Conservation (phyloP, 2,888 invertebrate species). For the Quadriops clusia region DNA sequence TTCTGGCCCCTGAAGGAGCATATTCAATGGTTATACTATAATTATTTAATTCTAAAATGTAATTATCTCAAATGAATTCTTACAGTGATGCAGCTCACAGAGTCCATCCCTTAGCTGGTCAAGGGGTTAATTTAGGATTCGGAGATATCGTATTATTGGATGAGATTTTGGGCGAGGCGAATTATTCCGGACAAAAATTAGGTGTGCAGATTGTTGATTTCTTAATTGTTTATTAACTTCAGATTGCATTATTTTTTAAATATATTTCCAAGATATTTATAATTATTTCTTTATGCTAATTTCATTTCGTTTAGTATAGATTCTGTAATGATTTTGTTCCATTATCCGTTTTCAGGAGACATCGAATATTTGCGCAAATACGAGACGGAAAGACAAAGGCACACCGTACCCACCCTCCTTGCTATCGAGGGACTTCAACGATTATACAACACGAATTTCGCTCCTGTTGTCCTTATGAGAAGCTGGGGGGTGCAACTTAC, state of each 20-base stretch:
- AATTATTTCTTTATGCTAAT: constrained; percentile 3
- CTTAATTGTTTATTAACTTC: too few relatives aligned
- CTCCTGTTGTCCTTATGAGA: constrained; percentile 66
- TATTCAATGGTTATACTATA: too few relatives aligned
- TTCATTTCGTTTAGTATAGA: constrained; percentile 4
- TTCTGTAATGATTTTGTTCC: neutral
- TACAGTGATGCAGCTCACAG: constrained; percentile 77
- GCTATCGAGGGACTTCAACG: constrained; percentile 78
- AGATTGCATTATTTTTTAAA: too few relatives aligned
- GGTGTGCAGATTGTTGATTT: constrained; percentile 41
- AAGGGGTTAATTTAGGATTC: constrained; percentile 96
- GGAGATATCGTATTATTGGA: constrained; percentile 77
- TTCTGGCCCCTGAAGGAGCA: neutral
- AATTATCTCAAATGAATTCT: constrained; percentile 11
- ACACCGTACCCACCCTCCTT: constrained; percentile 81
- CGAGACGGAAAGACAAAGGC: constrained; percentile 70
- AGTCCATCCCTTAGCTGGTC: constrained; percentile 93
- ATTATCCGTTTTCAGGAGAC: constrained; percentile 42
- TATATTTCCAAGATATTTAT: neutral
- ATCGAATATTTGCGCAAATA: constrained; percentile 63
- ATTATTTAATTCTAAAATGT: constrained; percentile 1
- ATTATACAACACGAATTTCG: constrained; percentile 61
- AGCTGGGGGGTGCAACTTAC: constrained; percentile 73
- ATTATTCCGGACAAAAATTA: constrained; percentile 61
- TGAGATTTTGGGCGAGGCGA: constrained; percentile 54